Conservation (phyloP, 2,888 invertebrate species). For the Lasioglossum lativentre region DNA sequence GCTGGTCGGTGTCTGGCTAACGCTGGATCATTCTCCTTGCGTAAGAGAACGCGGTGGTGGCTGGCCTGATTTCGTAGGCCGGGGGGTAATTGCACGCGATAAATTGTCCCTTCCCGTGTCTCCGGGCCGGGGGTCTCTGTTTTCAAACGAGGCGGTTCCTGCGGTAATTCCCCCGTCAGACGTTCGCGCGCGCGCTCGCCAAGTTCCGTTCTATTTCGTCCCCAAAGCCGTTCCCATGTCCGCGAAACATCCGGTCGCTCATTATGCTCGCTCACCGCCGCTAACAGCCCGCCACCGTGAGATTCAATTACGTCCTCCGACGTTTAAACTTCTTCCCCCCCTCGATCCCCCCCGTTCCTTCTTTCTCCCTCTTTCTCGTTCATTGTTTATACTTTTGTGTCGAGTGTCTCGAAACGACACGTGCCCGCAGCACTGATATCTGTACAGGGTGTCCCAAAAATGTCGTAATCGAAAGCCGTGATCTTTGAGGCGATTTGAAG, state of each 20-base stretch:
- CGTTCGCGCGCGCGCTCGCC: constrained; percentile 32
- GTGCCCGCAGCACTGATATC: not conserved
- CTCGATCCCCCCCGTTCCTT: not conserved
- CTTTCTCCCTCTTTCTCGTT: not conserved
- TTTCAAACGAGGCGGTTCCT: constrained; percentile 67
- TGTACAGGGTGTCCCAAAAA: too few species aligned
- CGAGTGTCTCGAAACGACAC: not conserved
- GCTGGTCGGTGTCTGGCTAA: not conserved
- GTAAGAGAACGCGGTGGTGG: constrained; percentile 52
- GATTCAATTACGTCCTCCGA: constrained; percentile 46
- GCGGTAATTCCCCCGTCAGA: constrained; percentile 49
- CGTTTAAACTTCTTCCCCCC: constrained; percentile 17
- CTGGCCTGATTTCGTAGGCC: constrained; percentile 71
- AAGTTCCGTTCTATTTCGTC: constrained; percentile 65
- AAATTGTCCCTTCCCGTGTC: constrained; percentile 76
- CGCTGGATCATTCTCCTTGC: constrained; percentile 53
- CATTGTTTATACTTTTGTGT: not conserved
- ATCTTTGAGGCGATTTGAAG: too few species aligned
- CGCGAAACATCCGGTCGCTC: constrained; percentile 64
- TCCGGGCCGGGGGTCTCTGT: constrained; percentile 40
- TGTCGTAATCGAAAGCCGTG: too few species aligned
- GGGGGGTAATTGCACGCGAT: constrained; percentile 76
- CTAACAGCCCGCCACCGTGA: constrained; percentile 44
- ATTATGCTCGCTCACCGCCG: constrained; percentile 38
- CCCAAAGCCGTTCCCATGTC: constrained; percentile 56